Evolutionary conservation across 2,797 vertebrate species (phyloP).

Genomic region (Sebastes oblongus): DNA sequence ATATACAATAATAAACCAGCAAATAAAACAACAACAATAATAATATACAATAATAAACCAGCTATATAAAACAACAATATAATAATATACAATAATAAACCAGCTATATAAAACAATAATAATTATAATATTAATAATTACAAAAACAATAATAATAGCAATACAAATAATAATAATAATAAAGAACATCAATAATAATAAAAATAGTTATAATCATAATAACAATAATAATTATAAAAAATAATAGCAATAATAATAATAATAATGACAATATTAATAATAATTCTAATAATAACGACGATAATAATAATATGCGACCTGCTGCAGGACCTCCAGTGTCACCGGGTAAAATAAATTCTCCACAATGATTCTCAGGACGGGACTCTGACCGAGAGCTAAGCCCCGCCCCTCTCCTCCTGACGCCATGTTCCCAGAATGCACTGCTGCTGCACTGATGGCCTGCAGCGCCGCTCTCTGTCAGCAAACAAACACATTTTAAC

Average conservation of each 20-base stretch:
- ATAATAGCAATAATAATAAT: not conserved
- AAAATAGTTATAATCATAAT: too few relatives aligned
- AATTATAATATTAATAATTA: too few relatives aligned
- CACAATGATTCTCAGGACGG: constrained; percentile 93
- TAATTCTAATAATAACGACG: too few relatives aligned
- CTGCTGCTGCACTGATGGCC: constrained; percentile 87
- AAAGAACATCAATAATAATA: too few relatives aligned
- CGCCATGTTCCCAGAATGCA: constrained; percentile 89
- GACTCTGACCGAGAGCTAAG: constrained; percentile 82
- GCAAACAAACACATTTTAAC: not conserved
- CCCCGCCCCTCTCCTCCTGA: constrained; percentile 85
- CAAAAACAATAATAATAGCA: not conserved
- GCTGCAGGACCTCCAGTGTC: constrained; percentile 93
- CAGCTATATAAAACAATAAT: too few relatives aligned
- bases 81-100: too few relatives aligned
- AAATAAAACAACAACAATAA: too few relatives aligned
- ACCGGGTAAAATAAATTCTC: constrained; percentile 97
- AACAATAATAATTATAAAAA: not conserved
- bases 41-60: too few relatives aligned
- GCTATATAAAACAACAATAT: too few relatives aligned
- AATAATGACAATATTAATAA: too few relatives aligned
- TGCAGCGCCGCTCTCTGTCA: constrained; percentile 88
- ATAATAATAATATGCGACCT: constrained; percentile 75
- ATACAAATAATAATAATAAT: too few relatives aligned
- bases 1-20: too few relatives aligned